These are phyloP conservation scores for Reticulitermes lucifugus DNA, from an alignment of 2,888 invertebrate genomes.

Conservation along the genomic window DNA sequence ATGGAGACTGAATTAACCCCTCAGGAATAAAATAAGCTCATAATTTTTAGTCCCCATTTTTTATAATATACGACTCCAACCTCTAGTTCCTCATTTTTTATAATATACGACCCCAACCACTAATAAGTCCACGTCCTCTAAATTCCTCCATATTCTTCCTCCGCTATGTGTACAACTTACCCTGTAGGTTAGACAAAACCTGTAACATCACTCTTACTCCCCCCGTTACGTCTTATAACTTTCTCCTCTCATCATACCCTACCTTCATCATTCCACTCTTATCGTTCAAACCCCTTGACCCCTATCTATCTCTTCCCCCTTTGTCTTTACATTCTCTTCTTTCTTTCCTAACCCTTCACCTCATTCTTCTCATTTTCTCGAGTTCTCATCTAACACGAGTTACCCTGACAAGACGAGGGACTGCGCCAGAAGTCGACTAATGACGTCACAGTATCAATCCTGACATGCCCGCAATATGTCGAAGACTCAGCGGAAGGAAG, in stretches of 20 bases:
- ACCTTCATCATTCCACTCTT: constrained; percentile 14
- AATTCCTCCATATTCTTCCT: not conserved
- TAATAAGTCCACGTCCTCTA: constrained; percentile 17
- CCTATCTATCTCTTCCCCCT: not conserved
- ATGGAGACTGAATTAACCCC: not conserved
- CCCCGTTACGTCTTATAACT: not conserved
- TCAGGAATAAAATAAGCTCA: constrained; percentile 5
- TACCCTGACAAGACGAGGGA: constrained; percentile 2
- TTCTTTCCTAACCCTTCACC: constrained; percentile 16
- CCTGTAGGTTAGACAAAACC: not conserved
- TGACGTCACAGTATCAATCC: constrained; percentile 7
- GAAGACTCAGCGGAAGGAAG: not conserved
- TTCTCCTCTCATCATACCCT: constrained; percentile 2
- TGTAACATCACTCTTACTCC: not conserved
- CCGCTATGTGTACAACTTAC: not conserved
- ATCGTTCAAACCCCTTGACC: constrained; percentile 16
- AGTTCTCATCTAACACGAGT: constrained; percentile 6
- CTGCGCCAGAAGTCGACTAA: constrained; percentile 19
- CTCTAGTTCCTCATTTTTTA: not conserved
- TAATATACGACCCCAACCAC: constrained; percentile 2
- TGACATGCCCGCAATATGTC: constrained; percentile 19
- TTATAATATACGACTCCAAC: not conserved
- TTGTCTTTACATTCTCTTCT: constrained; percentile 3
- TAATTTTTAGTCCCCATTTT: constrained; percentile 12
- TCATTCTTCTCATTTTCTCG: not conserved